Base-by-base conservation (phyloP, 1,140 invertebrate species). In the Zaprionus africanus region DNA sequence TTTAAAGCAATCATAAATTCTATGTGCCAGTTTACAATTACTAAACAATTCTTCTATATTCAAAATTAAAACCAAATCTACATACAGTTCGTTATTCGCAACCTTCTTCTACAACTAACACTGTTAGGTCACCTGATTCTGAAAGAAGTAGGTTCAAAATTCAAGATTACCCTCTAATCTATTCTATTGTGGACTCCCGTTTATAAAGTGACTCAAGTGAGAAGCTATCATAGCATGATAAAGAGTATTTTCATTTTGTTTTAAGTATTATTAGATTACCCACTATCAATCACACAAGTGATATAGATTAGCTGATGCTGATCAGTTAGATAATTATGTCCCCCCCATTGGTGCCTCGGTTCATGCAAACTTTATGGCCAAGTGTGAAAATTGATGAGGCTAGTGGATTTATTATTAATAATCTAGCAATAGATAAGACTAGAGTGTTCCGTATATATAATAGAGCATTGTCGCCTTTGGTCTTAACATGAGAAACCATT, bases 351-450 rank as follows among this genome's bases (percentile, higher is more conserved):
- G 9, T 46, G 41, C 41, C 7, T n/a, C 41, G 2, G n/a, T 9
- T 5, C 15, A 7, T 51, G 6, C 19, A 4, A 12, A 46, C 41
- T 24, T 24, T 24, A 24, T 24, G 13, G 22, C 9, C 19, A 12
- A 12, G 11, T 26, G 24, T 24, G n/a, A 26, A 26, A 24, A 56
- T 56, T 43, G 19, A 31, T 56, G 13, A 56, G 22, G 38, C 9
- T 17, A 56, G 22, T 56, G 34, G 19, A 41, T 43, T 59, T 41
- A n/a, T 41, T n/a, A 24, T 41, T 59, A 59, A 13, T 51, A 51
- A 51, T 51, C 46, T 34, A 36, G 7, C 17, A 41, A 43, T 22
- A 28, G 62, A 72, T 72, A 65, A 72, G 54, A 24, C 22, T 17
- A n/a, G 34, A 54, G 56, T 66, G 24, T 51, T 28, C 34, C 28